Evolutionary conservation across 2,888 invertebrate genomes (phyloP), one percentile per base, ranked within the genome.

Genomic region (Pollenia griseotomentosa): DNA sequence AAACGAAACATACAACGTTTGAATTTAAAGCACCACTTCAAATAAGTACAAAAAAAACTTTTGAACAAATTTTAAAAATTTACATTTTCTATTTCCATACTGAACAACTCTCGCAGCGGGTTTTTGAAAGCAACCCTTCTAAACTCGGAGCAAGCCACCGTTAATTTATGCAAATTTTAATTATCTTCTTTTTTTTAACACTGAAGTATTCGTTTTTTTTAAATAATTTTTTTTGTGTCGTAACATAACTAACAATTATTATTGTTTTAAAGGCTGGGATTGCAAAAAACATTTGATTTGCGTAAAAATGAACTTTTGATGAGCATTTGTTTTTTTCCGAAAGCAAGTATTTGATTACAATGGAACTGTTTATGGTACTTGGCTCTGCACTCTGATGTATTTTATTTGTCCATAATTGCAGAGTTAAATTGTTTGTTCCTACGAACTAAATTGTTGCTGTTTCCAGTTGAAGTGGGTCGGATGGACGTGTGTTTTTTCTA

Each of bases 161-260:
- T 48, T 55, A 77, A 68, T 68, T 78, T 84, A 81, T 81, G 81
- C 73, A 78, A 81, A 81, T 81, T 81, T 73, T 40, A 40, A 51
- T 0, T 12, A 19, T 61, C 40, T 40, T 53, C 11, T 51, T 14
- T 11, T 66, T 19, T n/a, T 46, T 12, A 33, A 59, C 46, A 19
- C 11, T 14, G 51, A 78, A 61, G 66, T 51, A 33, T 66, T 57
- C 42, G 12, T 19, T 44, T 57, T 63, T 16, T 46, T 40, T 12
- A 71, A 55, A 63, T 23, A 83, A 82, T 55, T 74, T 86, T 83
- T 71, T 40, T n/a, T 75, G 12, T 77, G 51, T 19, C 70, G 83
- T 77, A 87, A 84, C 83, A 61, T 81, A 87, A 87, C 86, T 84
- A 77, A 81, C 84, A 81, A 84, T 87, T 84, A 84, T 87, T 84